A percentile compares a stretch with the other conserved stretches of the same genome.
Evolutionary conservation across 2,113 vertebrate species (phyloP).

Genomic region (Dipodomys stephensi): DNA sequence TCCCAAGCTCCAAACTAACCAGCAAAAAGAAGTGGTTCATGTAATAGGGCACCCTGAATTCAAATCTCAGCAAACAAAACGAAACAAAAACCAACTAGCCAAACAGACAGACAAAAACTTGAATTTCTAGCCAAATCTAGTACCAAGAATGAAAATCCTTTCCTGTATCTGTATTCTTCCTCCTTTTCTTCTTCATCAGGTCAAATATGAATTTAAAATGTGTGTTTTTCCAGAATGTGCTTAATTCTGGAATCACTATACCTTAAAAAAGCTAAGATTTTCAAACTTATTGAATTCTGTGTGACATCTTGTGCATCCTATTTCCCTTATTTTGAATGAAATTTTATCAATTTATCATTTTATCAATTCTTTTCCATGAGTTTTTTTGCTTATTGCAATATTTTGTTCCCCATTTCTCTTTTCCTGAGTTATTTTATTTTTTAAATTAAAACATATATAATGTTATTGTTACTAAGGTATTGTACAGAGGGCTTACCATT

Average conservation of each 20-base stretch:
- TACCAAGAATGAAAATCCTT: background rate
- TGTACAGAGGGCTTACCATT: no score
- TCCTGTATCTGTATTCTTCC: background rate
- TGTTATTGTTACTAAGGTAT: no score
- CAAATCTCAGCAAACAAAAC: no score
- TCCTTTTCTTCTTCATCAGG: background rate
- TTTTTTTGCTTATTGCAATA: background rate
- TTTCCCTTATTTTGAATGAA: background rate
- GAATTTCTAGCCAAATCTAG: background rate
- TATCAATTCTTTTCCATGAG: background rate
- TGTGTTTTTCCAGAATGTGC: background rate
- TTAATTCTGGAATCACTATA: constrained; percentile 3
- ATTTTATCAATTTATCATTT: background rate
- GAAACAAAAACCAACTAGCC: no score
- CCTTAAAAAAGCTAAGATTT: background rate
- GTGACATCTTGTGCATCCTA: background rate
- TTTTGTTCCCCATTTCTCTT: background rate
- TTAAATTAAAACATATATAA: no score
- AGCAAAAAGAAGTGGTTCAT: no score
- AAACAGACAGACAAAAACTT: no score
- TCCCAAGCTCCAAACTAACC: no score
- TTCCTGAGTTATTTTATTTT: background rate
- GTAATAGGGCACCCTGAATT: no score
- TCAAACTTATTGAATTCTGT: background rate
- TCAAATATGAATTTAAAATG: background rate